Conservation (phyloP, 2,113 vertebrate species). For the Acrocephalus arundinaceus region DNA sequence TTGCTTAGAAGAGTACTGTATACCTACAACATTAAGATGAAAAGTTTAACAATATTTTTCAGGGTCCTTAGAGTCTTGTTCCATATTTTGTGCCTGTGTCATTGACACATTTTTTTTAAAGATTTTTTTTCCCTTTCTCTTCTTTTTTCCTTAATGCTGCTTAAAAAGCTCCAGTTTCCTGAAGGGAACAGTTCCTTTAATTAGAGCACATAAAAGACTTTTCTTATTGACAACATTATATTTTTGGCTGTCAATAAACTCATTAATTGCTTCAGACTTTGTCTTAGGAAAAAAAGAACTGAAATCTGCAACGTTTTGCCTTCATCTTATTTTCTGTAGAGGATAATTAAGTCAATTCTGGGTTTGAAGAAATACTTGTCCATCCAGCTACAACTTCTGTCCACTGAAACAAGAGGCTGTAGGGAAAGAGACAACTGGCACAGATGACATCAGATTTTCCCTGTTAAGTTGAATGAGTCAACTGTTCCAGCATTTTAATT, state of each 20-base stretch:
- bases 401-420: background rate
- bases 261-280: constrained; percentile 14
- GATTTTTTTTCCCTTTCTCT: background rate
- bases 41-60: background rate
- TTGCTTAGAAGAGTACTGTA: background rate
- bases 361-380: background rate
- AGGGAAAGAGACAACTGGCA: background rate
- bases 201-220: constrained; percentile 1
- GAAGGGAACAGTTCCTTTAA: constrained; percentile 9
- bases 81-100: background rate
- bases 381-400: background rate
- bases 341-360: background rate
- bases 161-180: background rate
- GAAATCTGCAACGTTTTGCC: background rate
- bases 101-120: background rate
- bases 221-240: background rate
- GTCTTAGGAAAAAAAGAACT: background rate
- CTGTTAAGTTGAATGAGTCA: background rate
- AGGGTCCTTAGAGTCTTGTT: background rate
- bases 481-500: background rate
- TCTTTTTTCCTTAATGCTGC: background rate
- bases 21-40: background rate
- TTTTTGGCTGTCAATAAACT: constrained; percentile 31
- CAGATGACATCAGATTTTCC: background rate
- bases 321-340: background rate